These are phyloP conservation scores for Sylvilagus bachmani DNA, from an alignment of 2,113 vertebrate genomes.

Conservation along the genomic window DNA sequence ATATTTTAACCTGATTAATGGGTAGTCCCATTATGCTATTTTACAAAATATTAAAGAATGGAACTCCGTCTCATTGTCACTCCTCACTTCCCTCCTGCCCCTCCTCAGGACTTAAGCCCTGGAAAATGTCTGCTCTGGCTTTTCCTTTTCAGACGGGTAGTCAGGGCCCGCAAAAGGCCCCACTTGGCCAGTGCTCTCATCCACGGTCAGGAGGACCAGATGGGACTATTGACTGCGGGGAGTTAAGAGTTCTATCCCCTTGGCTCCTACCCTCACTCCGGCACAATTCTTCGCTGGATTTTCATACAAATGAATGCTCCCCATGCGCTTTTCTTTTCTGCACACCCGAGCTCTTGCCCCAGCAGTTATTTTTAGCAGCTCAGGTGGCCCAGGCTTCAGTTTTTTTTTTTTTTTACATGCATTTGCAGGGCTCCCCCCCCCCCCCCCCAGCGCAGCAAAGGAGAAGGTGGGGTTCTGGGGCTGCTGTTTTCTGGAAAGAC, in stretches of 20 bases:
- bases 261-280: not conserved
- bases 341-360: not conserved
- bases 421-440: not conserved
- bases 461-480: slow-evolving; percentile 19
- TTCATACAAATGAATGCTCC: slow-evolving; percentile 50
- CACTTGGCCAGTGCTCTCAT: not conserved
- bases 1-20: slow-evolving; percentile 43
- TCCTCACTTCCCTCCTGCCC: not conserved
- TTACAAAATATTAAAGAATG: slow-evolving; percentile 16
- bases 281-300: slow-evolving; percentile 42
- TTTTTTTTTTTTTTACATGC: not conserved
- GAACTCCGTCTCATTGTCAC: not conserved
- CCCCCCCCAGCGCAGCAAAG: not conserved
- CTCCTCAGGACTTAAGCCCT: slow-evolving; percentile 29
- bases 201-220: slow-evolving; percentile 29
- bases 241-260: slow-evolving; percentile 7
- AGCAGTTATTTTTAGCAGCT: not conserved
- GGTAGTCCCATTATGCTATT: not conserved
- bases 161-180: not conserved
- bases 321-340: not conserved
- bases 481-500: slow-evolving; percentile 13
- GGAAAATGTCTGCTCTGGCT: slow-evolving; percentile 28
- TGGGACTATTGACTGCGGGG: slow-evolving; percentile 56
- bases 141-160: slow-evolving; percentile 61
- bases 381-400: not conserved